Conservation (phyloP, 2,888 invertebrate genomes). For the Corythucha ciliata region DNA sequence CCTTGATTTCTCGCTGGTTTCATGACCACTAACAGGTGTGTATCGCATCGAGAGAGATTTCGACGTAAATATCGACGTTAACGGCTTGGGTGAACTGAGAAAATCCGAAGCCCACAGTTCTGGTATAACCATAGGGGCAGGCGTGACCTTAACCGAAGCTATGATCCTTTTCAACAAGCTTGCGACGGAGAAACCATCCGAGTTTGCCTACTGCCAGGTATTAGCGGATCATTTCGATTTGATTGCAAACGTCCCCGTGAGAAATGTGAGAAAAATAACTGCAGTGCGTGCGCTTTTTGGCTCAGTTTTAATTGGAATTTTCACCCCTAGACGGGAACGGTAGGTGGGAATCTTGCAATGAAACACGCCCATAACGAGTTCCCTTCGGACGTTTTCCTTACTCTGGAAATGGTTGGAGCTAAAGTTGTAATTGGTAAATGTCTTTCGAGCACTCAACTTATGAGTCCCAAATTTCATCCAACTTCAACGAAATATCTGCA, state of each 20-base stretch:
- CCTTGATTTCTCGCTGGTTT: too few relatives aligned
- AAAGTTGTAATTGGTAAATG: slow-evolving; percentile 40
- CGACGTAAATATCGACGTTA: slow-evolving; percentile 45
- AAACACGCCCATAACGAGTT: slow-evolving; percentile 58
- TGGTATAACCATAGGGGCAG: slow-evolving; percentile 36
- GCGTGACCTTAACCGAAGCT: slow-evolving; percentile 23
- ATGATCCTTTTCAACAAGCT: slow-evolving; percentile 23
- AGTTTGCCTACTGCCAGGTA: slow-evolving; percentile 51
- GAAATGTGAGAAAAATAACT: slow-evolving; percentile 49
- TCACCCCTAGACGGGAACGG: slow-evolving; percentile 44
- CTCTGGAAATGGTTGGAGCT: slow-evolving; percentile 53
- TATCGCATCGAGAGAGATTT: slow-evolving; percentile 42
- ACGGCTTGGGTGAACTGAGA: slow-evolving; percentile 44
- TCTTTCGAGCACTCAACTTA: slow-evolving; percentile 34
- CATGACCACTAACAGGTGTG: too few relatives aligned
- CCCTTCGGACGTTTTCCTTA: slow-evolving; percentile 58
- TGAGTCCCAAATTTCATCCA: too few relatives aligned
- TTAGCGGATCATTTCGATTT: slow-evolving; percentile 56
- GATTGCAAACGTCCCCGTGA: slow-evolving; percentile 59
- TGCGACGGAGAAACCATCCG: slow-evolving; percentile 39
- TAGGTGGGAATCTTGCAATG: slow-evolving; percentile 61
- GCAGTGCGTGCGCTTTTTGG: background rate
- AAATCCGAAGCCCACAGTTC: slow-evolving; percentile 38
- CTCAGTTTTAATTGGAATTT: background rate
- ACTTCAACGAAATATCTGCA: slow-evolving; percentile 28